Percentiles rank a stretch among this genome's conserved stretches.
Evolutionary conservation across 2,797 vertebrate species (phyloP).

Genomic region (Muscicapa comitata): DNA sequence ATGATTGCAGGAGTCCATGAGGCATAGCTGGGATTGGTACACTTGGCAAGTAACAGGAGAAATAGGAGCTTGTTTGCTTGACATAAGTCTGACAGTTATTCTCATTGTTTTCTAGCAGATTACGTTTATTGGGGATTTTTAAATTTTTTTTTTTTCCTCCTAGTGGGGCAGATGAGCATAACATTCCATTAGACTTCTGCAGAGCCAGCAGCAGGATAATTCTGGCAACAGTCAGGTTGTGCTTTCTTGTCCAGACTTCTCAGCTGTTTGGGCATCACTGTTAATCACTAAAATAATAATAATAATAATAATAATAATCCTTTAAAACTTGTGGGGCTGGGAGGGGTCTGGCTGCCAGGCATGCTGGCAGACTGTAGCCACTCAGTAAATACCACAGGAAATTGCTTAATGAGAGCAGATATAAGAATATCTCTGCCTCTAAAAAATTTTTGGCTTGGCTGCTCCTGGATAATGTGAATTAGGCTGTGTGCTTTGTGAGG

Average conservation of each 20-base stretch:
- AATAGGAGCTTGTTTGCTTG: background rate
- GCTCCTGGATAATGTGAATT: slow-evolving; percentile 3
- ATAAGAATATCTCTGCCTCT: slow-evolving; percentile 15
- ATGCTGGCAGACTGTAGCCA: background rate
- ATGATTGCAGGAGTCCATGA: background rate
- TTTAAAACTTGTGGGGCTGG: background rate
- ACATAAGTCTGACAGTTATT: background rate
- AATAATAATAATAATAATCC: background rate
- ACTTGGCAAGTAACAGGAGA: background rate
- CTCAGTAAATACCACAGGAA: slow-evolving; percentile 51
- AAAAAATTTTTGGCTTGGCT: slow-evolving; percentile 25
- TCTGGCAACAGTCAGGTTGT: background rate
- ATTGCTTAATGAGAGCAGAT: slow-evolving; percentile 59
- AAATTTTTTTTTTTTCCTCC: background rate
- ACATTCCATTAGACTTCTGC: rapidly evolving
- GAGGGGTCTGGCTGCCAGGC: background rate
- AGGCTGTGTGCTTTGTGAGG: background rate
- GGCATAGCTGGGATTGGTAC: background rate
- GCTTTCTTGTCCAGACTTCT: background rate
- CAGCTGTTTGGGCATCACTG: background rate
- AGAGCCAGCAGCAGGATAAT: background rate
- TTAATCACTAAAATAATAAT: background rate
- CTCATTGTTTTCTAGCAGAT: background rate
- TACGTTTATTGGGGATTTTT: background rate
- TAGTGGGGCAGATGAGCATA: rapidly evolving